Percentiles rank a stretch among this genome's conserved stretches.
These are phyloP conservation scores for Drosophila pallidifrons DNA, from an alignment of 1,140 invertebrate species.

Conservation along the genomic window DNA sequence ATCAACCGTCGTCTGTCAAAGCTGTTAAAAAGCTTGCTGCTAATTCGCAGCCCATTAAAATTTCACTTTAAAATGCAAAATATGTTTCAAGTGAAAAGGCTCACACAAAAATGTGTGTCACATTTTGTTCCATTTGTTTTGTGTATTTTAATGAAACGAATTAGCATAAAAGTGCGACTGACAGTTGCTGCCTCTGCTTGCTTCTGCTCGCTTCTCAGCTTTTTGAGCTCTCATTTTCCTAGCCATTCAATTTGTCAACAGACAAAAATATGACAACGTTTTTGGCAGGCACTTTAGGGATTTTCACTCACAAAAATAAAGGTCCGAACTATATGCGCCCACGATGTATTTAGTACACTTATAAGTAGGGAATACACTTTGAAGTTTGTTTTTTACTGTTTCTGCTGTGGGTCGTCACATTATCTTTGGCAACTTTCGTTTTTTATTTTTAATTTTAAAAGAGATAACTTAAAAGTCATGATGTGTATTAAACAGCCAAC, in stretches of 20 bases:
- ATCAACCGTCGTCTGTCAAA: slow-evolving; percentile 29
- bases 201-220: neutral
- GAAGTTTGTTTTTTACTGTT: slow-evolving; percentile 36
- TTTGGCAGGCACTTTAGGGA: slow-evolving; percentile 76
- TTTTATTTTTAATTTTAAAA: slow-evolving; percentile 49
- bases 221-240: slow-evolving; percentile 9
- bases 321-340: slow-evolving; percentile 49
- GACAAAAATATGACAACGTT: slow-evolving; percentile 74
- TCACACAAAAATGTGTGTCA: slow-evolving; percentile 64
- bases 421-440: slow-evolving; percentile 52
- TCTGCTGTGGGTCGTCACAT: slow-evolving; percentile 40
- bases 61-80: slow-evolving; percentile 59
- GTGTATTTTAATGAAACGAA: slow-evolving; percentile 79
- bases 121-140: slow-evolving; percentile 65
- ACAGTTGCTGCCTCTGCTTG: slow-evolving; percentile 48
- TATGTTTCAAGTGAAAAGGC: slow-evolving; percentile 47
- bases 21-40: slow-evolving; percentile 40
- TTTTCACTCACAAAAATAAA: slow-evolving; percentile 51
- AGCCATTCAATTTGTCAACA: slow-evolving; percentile 74
- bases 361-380: slow-evolving; percentile 36
- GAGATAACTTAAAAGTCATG: slow-evolving; percentile 82
- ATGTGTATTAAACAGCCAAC: slow-evolving; percentile 76
- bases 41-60: slow-evolving; percentile 65
- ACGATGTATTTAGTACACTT: slow-evolving; percentile 17
- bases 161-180: slow-evolving; percentile 77